These are phyloP conservation scores for Prosapia bicincta DNA, from an alignment of 2,888 invertebrate species.

Conservation along the genomic window DNA sequence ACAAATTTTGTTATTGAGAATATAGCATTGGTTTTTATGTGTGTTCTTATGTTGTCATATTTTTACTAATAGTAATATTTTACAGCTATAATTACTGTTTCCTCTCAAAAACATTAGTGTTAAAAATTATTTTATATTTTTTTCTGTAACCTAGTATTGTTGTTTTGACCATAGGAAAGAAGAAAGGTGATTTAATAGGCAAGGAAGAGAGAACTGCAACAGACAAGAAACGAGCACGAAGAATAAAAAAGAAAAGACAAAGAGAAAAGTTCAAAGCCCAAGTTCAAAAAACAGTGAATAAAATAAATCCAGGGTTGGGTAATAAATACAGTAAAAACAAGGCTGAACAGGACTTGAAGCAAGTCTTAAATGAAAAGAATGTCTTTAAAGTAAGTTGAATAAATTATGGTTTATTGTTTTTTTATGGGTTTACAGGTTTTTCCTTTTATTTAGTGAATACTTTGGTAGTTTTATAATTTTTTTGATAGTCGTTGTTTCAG, in stretches of 20 bases:
- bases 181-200: conserved; percentile 56
- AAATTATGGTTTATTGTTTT: background rate
- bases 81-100: background rate
- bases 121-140: conserved; percentile 21
- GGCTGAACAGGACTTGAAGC: conserved; percentile 57
- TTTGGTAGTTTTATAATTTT: no score
- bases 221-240: conserved; percentile 83
- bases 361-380: conserved; percentile 62
- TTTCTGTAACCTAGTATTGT: no score
- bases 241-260: conserved; percentile 81
- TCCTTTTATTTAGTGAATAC: no score
- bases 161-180: conserved; percentile 44
- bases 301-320: conserved; percentile 52
- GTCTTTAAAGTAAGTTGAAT: conserved; percentile 42
- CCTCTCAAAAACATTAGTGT: conserved; percentile 8
- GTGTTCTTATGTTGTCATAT: no score
- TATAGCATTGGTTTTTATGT: no score
- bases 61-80: background rate
- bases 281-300: conserved; percentile 47
- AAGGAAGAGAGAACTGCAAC: conserved; percentile 78
- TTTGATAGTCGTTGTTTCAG: no score
- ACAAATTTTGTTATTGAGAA: no score
- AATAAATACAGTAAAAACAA: conserved; percentile 56
- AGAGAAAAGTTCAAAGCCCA: conserved; percentile 48
- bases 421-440: conserved; percentile 13